phyloP scores from a whole-genome alignment of 2,113 vertebrate genomes.

The Geococcyx californianus region DNA sequence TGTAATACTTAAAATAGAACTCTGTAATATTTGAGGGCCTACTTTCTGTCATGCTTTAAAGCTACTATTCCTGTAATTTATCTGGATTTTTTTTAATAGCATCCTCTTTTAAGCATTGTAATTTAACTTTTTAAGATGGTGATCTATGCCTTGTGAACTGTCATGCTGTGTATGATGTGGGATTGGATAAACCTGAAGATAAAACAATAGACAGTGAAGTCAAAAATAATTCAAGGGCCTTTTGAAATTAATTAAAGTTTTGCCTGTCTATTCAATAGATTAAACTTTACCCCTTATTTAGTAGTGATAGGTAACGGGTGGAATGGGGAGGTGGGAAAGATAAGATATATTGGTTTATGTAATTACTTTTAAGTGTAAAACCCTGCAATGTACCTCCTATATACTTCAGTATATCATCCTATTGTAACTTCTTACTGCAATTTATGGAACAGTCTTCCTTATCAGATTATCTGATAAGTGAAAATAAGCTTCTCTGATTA shows the following conservation, averaged over 20 bases:
- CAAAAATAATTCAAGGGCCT: not conserved
- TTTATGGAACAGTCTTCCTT: not conserved
- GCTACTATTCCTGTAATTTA: not conserved
- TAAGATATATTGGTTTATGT: not conserved
- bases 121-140: not conserved
- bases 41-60: not conserved
- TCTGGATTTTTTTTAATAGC: not conserved
- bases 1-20: not conserved
- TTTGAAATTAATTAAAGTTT: not conserved
- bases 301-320: not conserved
- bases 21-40: not conserved
- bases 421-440: not conserved
- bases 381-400: not conserved
- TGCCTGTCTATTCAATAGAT: not conserved
- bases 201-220: not conserved
- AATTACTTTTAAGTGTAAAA: not conserved
- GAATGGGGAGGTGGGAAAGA: not conserved
- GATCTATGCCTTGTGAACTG: not conserved
- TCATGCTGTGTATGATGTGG: not conserved
- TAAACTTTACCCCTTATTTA: not conserved
- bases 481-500: not conserved
- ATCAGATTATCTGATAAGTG: too few species aligned
- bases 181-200: not conserved
- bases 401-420: not conserved
- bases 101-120: not conserved